phyloP scores from a whole-genome alignment of 2,113 vertebrate genomes.

The Phoenicopterus ruber region DNA sequence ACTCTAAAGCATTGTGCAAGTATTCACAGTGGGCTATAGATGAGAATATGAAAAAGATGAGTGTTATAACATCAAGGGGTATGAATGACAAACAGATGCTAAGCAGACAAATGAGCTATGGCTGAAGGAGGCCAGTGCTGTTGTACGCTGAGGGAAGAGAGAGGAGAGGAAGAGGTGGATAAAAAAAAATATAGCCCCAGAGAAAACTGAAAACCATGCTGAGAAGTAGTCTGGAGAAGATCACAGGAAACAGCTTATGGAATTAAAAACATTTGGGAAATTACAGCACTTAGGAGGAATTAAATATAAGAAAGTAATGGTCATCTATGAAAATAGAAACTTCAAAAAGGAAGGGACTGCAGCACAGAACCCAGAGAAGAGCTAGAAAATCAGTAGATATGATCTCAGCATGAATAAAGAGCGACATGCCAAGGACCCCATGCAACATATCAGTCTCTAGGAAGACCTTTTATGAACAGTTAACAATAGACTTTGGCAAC shows the following conservation, averaged over 20 bases:
- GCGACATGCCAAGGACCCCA: background rate
- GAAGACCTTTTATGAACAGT: constrained; percentile 21
- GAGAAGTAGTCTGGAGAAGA: constrained; percentile 56
- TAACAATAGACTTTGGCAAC: constrained; percentile 38
- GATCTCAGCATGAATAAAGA: constrained; percentile 17
- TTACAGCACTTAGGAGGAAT: constrained; percentile 55
- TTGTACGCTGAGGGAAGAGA: constrained; percentile 31
- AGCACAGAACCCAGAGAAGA: constrained; percentile 43
- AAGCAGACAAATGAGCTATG: constrained; percentile 69
- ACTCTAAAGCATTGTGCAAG: constrained; percentile 19
- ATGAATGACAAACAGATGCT: constrained; percentile 71
- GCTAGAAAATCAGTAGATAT: constrained; percentile 13
- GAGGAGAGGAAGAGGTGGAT: constrained; percentile 66
- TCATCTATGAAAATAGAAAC: constrained; percentile 49
- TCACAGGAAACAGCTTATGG: constrained; percentile 54
- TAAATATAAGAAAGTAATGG: constrained; percentile 46
- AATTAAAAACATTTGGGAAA: constrained; percentile 67
- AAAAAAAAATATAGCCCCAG: constrained; percentile 44
- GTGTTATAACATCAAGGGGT: constrained; percentile 65
- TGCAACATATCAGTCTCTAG: background rate
- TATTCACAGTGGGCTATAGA: constrained; percentile 54
- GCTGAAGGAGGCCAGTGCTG: constrained; percentile 61
- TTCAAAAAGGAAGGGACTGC: constrained; percentile 35
- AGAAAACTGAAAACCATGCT: constrained; percentile 59
- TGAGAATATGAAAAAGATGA: constrained; percentile 70